Conservation (phyloP, 2,113 vertebrate species). For the Cyprinus carpio region DNA sequence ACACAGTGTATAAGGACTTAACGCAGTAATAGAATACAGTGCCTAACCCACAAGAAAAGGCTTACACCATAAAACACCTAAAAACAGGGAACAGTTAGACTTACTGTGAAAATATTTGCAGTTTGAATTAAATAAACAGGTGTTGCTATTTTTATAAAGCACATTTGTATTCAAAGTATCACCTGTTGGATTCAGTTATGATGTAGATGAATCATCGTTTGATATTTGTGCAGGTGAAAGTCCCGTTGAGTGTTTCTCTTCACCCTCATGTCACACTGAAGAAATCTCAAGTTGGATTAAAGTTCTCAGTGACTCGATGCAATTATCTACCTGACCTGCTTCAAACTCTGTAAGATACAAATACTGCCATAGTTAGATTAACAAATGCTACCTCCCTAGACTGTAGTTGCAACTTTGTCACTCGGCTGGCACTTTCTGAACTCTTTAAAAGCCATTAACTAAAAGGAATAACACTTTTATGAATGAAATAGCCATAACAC, state of each 20-base stretch:
- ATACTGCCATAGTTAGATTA: conserved; percentile 34
- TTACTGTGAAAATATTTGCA: neutral
- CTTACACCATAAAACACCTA: neutral
- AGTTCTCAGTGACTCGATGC: conserved; percentile 23
- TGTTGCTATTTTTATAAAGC: neutral
- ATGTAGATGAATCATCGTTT: neutral
- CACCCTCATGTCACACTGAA: conserved; percentile 16
- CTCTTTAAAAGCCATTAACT: conserved; percentile 38
- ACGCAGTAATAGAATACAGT: neutral
- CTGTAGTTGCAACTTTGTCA: conserved; percentile 20
- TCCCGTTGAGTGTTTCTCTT: neutral
- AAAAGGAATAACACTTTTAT: conserved; percentile 15
- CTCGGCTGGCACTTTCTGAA: conserved; percentile 9
- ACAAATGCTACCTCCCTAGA: conserved; percentile 32
- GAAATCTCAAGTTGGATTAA: neutral
- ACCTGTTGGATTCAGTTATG: neutral
- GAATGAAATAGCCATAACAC: conserved; percentile 21
- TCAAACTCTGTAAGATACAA: conserved; percentile 37
- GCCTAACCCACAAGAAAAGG: neutral
- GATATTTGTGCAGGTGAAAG: neutral
- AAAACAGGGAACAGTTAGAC: neutral
- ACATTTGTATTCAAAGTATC: neutral
- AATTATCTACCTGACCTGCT: conserved; percentile 32
- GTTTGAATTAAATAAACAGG: neutral
- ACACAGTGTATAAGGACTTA: conserved; percentile 56